Base-by-base conservation (phyloP, 2,797 vertebrate genomes). In the Enteromius mattozi region DNA sequence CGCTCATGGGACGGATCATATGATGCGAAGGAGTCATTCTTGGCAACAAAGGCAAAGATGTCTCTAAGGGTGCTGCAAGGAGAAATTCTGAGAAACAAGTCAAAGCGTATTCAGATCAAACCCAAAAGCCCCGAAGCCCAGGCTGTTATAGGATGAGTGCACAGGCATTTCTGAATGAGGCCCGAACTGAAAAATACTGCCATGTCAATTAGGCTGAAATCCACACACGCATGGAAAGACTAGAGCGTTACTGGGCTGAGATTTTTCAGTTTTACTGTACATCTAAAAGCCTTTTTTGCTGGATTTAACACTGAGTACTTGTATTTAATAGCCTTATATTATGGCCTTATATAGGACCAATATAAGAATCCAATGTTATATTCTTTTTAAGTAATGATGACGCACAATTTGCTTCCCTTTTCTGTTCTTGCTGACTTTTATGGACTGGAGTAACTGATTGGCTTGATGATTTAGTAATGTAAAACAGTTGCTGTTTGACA, bases 51-150 rank as follows among this genome's bases (percentile, higher is more conserved):
- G 77, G 84, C 82, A 86, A 85, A 87, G 82, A 87, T 76, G 77
- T 88, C 84, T 80, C 75, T 86, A 66, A 87, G 80, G 80, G 66
- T 59, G 74, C 72, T 78, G 37, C 2, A 76, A 84, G 83, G 79
- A 82, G 79, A 82, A 78, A 70, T 59, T 72, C 81, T 88, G 78
- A 84, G 90, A 90, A 90, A 90, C 88, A 90, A 88, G 90, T 88
- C 88, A 91, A 75, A 86, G 81, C 59, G 30, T 27, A 85, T 91
- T 80, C 78, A 85, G 77, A 83, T 91, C 78, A 88, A 90, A 83
- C 35, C 65, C 30, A 13, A 33, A 40, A 47, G 51, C 65, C 81
- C 63, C 7, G 19, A 77, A 86, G 79, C 78, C 3, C 21, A 17
- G 42, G 21, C 80, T 69, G 37, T 78, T 72, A 66, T 40, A 76